A percentile compares a stretch with the other conserved stretches of the same genome.
phyloP scores from a whole-genome alignment of 2,888 invertebrate genomes.

The Epinotia nisella region DNA sequence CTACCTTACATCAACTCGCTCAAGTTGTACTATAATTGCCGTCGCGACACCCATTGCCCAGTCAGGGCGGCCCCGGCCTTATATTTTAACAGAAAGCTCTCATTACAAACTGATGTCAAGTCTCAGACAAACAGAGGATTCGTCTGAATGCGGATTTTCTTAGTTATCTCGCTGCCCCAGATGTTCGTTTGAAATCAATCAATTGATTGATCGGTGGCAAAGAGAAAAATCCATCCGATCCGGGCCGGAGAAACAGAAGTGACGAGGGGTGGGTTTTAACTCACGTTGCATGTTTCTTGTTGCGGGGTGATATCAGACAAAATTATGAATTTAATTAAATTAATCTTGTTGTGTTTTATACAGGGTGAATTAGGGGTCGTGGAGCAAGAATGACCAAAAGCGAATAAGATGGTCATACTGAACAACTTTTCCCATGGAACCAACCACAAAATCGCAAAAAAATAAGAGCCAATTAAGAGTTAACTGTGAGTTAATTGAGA shows the following conservation, averaged over 20 bases:
- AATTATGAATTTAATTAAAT: not conserved
- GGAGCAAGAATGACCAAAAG: no score
- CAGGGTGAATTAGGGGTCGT: no score
- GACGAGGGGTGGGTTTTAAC: not conserved
- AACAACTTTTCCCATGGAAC: no score
- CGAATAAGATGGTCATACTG: no score
- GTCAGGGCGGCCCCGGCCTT: no score
- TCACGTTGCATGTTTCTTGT: not conserved
- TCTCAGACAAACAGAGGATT: not conserved
- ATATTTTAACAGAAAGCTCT: not conserved
- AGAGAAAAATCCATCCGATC: constrained; percentile 26
- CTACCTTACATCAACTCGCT: no score
- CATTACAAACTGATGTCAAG: not conserved
- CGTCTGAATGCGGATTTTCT: constrained; percentile 3
- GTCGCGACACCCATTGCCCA: no score
- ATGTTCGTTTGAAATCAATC: constrained; percentile 20
- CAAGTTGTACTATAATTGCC: no score
- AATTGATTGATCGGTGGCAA: constrained; percentile 43
- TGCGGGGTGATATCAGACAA: not conserved
- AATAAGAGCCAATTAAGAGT: no score
- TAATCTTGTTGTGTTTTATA: not conserved
- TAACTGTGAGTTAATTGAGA: no score
- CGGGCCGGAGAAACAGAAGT: not conserved
- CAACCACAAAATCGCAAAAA: no score
- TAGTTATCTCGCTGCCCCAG: not conserved